Evolutionary conservation across 2,888 invertebrate genomes (phyloP).

Genomic region (Blastobasis adustella): DNA sequence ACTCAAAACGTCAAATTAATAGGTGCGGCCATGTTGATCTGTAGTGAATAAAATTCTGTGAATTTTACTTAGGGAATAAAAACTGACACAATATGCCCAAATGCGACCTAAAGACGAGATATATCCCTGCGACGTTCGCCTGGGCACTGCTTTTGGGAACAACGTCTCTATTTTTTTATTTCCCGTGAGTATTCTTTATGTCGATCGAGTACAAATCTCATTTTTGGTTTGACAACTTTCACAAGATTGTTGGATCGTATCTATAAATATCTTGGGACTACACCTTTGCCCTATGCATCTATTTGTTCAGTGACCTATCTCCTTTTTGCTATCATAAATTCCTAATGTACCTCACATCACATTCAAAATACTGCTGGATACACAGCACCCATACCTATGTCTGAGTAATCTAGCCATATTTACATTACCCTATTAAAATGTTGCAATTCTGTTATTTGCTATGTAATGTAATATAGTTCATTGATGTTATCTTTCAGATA

Average conservation of each 20-base stretch:
- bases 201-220: constrained; percentile 49
- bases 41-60: constrained; percentile 66
- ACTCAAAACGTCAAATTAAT: constrained; percentile 59
- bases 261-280: constrained; percentile 55
- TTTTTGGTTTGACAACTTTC: constrained; percentile 69
- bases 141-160: constrained; percentile 96
- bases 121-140: constrained; percentile 98
- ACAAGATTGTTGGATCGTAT: constrained; percentile 54
- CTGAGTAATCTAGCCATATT: constrained; percentile 22
- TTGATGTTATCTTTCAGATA: background rate
- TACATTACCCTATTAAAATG: constrained; percentile 17
- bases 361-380: too few species aligned
- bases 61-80: constrained; percentile 60
- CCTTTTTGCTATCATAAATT: background rate
- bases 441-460: background rate
- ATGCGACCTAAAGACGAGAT: constrained; percentile 97
- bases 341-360: too few species aligned
- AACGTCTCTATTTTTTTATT: constrained; percentile 96
- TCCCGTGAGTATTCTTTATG: constrained; percentile 89
- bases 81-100: constrained; percentile 87
- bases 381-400: background rate
- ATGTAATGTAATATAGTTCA: background rate
- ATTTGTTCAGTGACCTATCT: constrained; percentile 17
- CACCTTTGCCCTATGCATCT: constrained; percentile 38
- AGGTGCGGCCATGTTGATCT: constrained; percentile 80